Evolutionary conservation across 2,797 vertebrate genomes (phyloP), one percentile per base, ranked within the genome.

Genomic region (Echeneis naucrates): DNA sequence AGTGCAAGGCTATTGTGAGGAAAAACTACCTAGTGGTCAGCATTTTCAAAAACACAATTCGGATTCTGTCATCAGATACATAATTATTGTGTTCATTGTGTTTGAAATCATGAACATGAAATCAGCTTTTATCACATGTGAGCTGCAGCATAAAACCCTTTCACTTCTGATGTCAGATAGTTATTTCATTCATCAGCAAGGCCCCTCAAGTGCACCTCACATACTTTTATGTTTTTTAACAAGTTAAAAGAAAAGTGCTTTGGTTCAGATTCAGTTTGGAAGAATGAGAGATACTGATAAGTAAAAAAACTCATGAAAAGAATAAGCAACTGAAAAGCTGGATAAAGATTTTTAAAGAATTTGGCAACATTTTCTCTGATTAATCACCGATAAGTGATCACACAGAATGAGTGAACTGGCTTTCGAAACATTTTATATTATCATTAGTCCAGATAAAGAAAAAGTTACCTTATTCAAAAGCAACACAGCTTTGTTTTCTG

Each of bases 21-120:
- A 69, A 45, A 51, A 19, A 61, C 35, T n/a, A 56, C 23, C 17
- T 53, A 23, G 2, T 50, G 26, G 23, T 61, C 14, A 23, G 19
- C 55, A 37, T 38, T 70, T 38, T 33, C 1, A 32, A 53, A 54
- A 80, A 72, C 7, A 40, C 53, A 56, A 38, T n/a, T n/a, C 64
- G 16, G 11, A 73, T 63, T 44, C 48, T 45, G 17, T 48, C 21
- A n/a, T 51, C 4, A 68, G 52, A 78, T 27, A 19, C 33, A 27
- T 32, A 16, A 51, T 54, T 16, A 64, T 37, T 40, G 63, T 48
- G 50, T 55, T 72, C 21, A 7, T 2, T 26, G 32, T 4, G 16
- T 19, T 72, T 32, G 23, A 45, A 19, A 35, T 37, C n/a, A n/a
- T 47, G 44, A 54, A 62, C 48, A 56, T 9, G 32, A 74, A 72